These are phyloP conservation scores for Cryptus viduatorius DNA, from an alignment of 2,888 invertebrate genomes.

Conservation along the genomic window DNA sequence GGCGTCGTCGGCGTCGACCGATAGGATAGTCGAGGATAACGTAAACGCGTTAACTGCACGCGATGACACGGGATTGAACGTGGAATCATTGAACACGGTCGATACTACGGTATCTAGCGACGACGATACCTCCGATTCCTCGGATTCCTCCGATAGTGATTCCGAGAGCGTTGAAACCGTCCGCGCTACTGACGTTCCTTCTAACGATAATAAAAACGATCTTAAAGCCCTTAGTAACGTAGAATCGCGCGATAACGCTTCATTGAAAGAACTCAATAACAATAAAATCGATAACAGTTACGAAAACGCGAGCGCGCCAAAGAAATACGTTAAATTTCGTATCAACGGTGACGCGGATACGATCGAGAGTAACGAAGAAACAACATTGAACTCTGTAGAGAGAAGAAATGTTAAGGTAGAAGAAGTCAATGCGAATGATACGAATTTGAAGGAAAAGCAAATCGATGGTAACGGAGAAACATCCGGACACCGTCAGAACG, in stretches of 20 bases:
- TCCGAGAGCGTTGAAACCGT: slow-evolving; percentile 64
- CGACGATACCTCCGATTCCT: slow-evolving; percentile 64
- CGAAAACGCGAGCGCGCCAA: slow-evolving; percentile 20
- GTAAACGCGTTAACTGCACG: slow-evolving; percentile 60
- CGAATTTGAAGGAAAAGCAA: background rate
- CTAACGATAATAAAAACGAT: slow-evolving; percentile 46
- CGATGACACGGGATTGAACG: slow-evolving; percentile 58
- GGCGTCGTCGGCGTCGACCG: slow-evolving; percentile 64
- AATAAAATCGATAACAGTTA: slow-evolving; percentile 51
- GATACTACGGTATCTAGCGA: slow-evolving; percentile 60
- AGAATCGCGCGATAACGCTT: slow-evolving; percentile 41
- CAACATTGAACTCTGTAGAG: background rate
- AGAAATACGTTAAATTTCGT: slow-evolving; percentile 61
- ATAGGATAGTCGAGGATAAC: slow-evolving; percentile 66
- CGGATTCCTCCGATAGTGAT: slow-evolving; percentile 68
- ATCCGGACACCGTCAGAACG: slow-evolving; percentile 43
- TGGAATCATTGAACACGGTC: slow-evolving; percentile 48
- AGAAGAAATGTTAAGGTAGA: slow-evolving; percentile 12
- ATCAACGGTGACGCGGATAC: slow-evolving; percentile 60
- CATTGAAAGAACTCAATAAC: slow-evolving; percentile 35
- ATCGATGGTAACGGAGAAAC: slow-evolving; percentile 50
- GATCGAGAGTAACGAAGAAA: slow-evolving; percentile 44
- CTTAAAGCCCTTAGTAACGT: slow-evolving; percentile 58
- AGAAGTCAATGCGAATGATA: slow-evolving; percentile 43
- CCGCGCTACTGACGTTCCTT: slow-evolving; percentile 37